phyloP scores from a whole-genome alignment of 2,113 vertebrate genomes.

The Stegastes partitus region DNA sequence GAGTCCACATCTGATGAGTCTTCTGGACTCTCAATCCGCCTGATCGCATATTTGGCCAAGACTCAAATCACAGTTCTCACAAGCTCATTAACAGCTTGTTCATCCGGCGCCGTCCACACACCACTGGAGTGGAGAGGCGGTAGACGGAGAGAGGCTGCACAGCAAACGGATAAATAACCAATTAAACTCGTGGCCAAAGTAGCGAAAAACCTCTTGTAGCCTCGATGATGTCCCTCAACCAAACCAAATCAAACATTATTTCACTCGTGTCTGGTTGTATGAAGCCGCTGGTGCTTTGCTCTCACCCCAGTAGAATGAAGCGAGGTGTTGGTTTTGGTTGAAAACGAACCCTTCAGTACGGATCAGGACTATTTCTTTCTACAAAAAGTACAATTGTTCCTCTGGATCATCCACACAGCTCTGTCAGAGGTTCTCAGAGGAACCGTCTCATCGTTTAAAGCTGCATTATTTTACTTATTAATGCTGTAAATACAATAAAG shows the following conservation, averaged over 20 bases:
- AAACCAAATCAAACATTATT: conserved; percentile 29
- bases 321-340: too few species aligned
- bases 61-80: conserved; percentile 38
- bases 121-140: conserved; percentile 80
- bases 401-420: too few species aligned
- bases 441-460: too few species aligned
- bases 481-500: too few species aligned
- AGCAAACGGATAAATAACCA: conserved; percentile 74
- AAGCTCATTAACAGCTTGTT: conserved; percentile 71
- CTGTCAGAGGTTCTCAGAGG: too few species aligned
- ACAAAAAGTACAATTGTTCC: too few species aligned
- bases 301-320: too few species aligned
- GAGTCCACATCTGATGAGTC: conserved; percentile 1
- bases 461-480: too few species aligned
- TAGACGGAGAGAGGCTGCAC: conserved; percentile 73
- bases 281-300: too few species aligned
- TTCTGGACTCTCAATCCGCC: conserved; percentile 25
- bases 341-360: too few species aligned
- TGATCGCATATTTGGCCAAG: conserved; percentile 26
- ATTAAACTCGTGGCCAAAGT: conserved; percentile 74
- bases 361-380: too few species aligned
- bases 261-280: too few species aligned
- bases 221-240: background rate
- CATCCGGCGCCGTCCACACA: conserved; percentile 81
- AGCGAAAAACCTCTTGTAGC: conserved; percentile 71